Evolutionary conservation across 1,140 invertebrate genomes (phyloP).

Genomic region (Ooceraea biroi): DNA sequence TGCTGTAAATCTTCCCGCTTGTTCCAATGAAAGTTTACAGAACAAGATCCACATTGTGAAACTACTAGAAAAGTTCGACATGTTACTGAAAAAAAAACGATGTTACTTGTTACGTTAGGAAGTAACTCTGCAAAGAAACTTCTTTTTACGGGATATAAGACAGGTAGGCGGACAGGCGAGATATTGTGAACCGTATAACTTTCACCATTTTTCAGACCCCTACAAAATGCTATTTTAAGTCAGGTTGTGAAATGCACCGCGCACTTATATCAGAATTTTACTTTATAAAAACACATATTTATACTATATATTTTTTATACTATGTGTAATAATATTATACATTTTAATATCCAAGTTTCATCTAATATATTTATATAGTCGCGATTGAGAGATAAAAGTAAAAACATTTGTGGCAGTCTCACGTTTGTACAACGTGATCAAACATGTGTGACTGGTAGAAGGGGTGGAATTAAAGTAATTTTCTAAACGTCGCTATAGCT

Average conservation of each 20-base stretch:
- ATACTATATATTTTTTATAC: background rate
- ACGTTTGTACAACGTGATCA: no score
- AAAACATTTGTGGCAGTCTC: no score
- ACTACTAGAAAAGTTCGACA: conserved; percentile 21
- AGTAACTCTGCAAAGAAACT: conserved; percentile 5
- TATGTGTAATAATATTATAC: background rate
- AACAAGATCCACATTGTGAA: conserved; percentile 1
- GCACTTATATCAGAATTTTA: background rate
- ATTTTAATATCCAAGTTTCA: background rate
- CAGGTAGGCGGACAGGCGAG: background rate
- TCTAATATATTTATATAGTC: no score
- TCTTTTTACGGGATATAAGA: conserved; percentile 19
- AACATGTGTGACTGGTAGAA: background rate
- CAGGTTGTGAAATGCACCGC: background rate
- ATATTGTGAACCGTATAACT: background rate
- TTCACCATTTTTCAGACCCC: background rate
- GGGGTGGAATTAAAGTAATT: background rate
- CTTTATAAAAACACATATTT: background rate
- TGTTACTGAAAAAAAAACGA: conserved; percentile 4
- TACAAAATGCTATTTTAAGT: background rate
- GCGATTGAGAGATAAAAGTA: no score
- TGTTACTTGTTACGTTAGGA: conserved; percentile 16
- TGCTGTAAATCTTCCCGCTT: background rate
- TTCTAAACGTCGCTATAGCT: background rate
- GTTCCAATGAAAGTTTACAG: conserved; percentile 5